Evolutionary conservation across 2,113 vertebrate species (phyloP), one percentile per base, ranked within the genome.

Genomic region (Corvus moneduloides): DNA sequence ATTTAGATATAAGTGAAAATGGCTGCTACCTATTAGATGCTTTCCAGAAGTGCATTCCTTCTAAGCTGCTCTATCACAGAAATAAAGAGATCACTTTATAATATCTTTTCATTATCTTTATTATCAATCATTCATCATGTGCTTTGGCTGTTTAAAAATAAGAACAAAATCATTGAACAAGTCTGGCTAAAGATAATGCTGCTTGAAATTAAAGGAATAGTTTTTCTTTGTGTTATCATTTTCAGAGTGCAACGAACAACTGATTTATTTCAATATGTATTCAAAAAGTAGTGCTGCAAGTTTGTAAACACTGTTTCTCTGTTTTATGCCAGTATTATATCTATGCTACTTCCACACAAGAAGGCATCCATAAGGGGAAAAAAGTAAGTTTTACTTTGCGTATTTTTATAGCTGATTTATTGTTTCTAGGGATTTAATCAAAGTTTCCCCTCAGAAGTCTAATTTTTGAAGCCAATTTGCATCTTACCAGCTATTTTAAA

Each of bases 381-480:
- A 51, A 77, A 20, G 37, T 33, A 37, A 2, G 3, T 22, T 41
- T 43, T 66, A 17, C 26, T 94, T 83, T 95, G 8, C 30, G 71
- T 85, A 49, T 67, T 93, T 88, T 79, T 69, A 35, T 78, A 39
- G 67, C 16, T 94, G 75, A 97, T 96, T 91, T 93, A 94, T 94
- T 95, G 23, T 56, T 97, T 95, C 58, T 27, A 55, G 73, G 67
- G 46, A 63, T 96, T 97, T 97, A 97, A 98, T 96, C 93, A 97
- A 95, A 96, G 51, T 84, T 93, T 56, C 41, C 52, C 24, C 30
- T 64, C 27, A 85, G 87, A 81, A 94, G 35, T 43, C 92, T 96
- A 92, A 95, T 97, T 97, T 97, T 94, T 92, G 75, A 93, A 97
- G 88, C 44, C 16, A 77, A 97, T 95, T 94, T 93, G 49, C 33